phyloP scores from a whole-genome alignment of 1,140 invertebrate species.

The Anoplolepis gracilipes region DNA sequence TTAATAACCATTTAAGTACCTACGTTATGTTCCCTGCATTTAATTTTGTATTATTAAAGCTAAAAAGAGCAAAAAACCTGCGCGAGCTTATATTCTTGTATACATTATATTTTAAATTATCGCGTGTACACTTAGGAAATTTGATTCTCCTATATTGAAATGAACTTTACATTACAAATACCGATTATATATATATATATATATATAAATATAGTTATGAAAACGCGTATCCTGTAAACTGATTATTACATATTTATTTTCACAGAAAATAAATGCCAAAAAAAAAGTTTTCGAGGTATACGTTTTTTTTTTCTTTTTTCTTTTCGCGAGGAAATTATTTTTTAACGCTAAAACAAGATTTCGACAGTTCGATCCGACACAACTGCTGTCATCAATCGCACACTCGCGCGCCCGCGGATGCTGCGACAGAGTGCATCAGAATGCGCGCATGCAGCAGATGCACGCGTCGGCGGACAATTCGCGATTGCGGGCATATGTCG shows the following conservation, averaged over 20 bases:
- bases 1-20: slow-evolving; percentile 10
- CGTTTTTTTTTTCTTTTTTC: background rate
- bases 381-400: slow-evolving; percentile 63
- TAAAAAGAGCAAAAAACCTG: background rate
- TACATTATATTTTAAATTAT: slow-evolving; percentile 27
- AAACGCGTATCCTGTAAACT: background rate
- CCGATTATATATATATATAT: background rate
- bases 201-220: slow-evolving; percentile 14
- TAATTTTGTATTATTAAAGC: background rate
- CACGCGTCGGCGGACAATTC: slow-evolving; percentile 69
- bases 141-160: background rate
- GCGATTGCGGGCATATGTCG: slow-evolving; percentile 71
- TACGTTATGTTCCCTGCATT: background rate
- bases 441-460: slow-evolving; percentile 69
- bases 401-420: slow-evolving; percentile 49
- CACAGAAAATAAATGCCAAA: background rate
- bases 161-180: slow-evolving; percentile 33
- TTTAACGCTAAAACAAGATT: background rate
- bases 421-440: slow-evolving; percentile 59
- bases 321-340: background rate
- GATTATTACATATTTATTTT: background rate
- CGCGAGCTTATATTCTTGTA: background rate
- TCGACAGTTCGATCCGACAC: slow-evolving; percentile 28
- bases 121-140: slow-evolving; percentile 31
- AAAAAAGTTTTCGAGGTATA: background rate